Percentiles rank a stretch among this genome's conserved stretches.
Conservation (phyloP, 2,888 invertebrate genomes). For the Odontomyia ornata region DNA sequence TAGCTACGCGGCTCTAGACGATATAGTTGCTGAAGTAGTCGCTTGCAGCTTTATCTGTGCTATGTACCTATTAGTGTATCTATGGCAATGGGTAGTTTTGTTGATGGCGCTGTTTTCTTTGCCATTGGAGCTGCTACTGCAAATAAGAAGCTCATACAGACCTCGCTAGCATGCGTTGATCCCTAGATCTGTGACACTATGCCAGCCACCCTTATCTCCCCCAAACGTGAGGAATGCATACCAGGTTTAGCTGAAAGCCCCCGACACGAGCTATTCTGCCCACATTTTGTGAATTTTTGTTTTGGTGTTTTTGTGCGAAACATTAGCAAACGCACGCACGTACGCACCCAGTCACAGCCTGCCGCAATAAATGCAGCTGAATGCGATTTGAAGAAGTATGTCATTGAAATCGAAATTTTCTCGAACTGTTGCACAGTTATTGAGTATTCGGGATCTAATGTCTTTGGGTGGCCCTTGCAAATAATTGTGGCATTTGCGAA, state of each 20-base stretch:
- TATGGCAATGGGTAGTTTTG: too few species aligned
- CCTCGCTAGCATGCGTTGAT: too few species aligned
- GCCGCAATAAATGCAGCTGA: not conserved
- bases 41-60: too few species aligned
- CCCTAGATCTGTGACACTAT: too few species aligned
- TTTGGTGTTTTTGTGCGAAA: not conserved
- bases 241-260: slow-evolving; percentile 5
- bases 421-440: not conserved
- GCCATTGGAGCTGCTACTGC: too few species aligned
- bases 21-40: too few species aligned
- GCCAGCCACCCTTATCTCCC: not conserved
- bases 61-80: too few species aligned
- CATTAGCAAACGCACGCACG: slow-evolving; percentile 16
- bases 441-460: not conserved
- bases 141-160: too few species aligned
- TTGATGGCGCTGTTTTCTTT: too few species aligned
- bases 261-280: not conserved
- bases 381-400: slow-evolving; percentile 12
- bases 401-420: slow-evolving; percentile 34
- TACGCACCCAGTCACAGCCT: slow-evolving; percentile 10
- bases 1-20: not conserved
- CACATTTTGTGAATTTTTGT: slow-evolving; percentile 21
- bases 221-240: not conserved
- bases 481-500: too few species aligned
- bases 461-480: too few species aligned